Percentiles rank a stretch among this genome's conserved stretches.
phyloP scores from a whole-genome alignment of 2,888 invertebrate genomes.

The Terebella lapidaria region DNA sequence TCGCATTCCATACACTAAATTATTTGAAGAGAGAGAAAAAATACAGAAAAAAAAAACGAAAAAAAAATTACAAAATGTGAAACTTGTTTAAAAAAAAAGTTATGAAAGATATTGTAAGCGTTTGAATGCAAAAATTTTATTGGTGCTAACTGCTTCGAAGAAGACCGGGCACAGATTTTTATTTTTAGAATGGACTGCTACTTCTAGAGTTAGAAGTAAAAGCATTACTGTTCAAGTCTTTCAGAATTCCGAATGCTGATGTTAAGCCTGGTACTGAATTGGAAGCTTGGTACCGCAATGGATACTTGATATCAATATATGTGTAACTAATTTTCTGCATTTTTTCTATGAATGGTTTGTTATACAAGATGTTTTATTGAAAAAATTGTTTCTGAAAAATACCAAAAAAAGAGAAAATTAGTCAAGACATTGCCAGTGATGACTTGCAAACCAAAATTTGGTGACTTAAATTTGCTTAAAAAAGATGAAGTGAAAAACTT shows the following conservation, averaged over 20 bases:
- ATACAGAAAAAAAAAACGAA: not conserved
- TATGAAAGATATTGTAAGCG: not conserved
- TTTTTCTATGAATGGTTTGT: slow-evolving; percentile 2
- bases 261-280: not conserved
- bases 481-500: too few species aligned
- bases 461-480: slow-evolving; percentile 1
- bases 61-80: not conserved
- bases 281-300: not conserved
- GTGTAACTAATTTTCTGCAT: not conserved
- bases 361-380: not conserved
- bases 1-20: slow-evolving; percentile 3
- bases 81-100: not conserved
- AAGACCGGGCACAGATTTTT: slow-evolving; percentile 7
- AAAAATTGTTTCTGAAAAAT: not conserved
- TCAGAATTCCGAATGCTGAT: slow-evolving; percentile 1
- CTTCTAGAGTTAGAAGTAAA: slow-evolving; percentile 2
- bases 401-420: too few species aligned
- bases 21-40: not conserved
- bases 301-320: slow-evolving; percentile 1
- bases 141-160: slow-evolving; percentile 7
- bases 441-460: slow-evolving; percentile 5
- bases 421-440: slow-evolving; percentile 1
- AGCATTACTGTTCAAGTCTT: slow-evolving; percentile 4
- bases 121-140: slow-evolving; percentile 8
- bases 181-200: slow-evolving; percentile 4